Conservation (phyloP, 2,888 invertebrate species). For the Lumbricus terrestris region DNA sequence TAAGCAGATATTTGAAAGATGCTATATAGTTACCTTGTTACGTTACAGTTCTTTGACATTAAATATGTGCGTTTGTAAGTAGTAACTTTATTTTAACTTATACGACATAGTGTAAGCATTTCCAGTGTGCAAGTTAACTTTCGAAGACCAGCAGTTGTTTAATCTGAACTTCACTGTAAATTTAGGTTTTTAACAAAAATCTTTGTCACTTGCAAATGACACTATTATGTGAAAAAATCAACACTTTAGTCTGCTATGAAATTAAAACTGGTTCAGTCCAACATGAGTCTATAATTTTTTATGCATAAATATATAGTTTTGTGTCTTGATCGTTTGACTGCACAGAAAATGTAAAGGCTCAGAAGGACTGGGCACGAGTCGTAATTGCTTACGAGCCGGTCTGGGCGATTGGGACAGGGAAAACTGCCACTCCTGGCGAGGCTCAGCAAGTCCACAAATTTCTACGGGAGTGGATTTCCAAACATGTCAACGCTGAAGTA, state of each 20-base stretch:
- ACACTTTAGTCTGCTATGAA: neutral
- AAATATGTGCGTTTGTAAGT: too few species aligned
- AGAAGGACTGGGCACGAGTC: constrained; percentile 74
- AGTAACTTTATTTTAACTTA: too few species aligned
- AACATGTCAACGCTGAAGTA: constrained; percentile 76
- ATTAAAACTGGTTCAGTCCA: neutral
- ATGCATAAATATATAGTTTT: neutral
- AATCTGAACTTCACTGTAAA: too few species aligned
- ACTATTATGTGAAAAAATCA: too few species aligned
- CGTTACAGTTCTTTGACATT: too few species aligned
- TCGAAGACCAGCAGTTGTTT: too few species aligned
- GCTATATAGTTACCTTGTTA: too few species aligned
- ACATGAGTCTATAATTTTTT: neutral
- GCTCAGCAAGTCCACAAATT: constrained; percentile 68
- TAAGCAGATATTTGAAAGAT: too few species aligned
- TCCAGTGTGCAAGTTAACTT: too few species aligned
- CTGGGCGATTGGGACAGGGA: constrained; percentile 99
- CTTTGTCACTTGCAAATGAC: too few species aligned
- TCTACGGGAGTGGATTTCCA: constrained; percentile 79
- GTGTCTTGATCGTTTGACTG: neutral
- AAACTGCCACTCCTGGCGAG: constrained; percentile 70
- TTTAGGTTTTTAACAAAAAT: too few species aligned
- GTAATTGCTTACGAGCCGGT: constrained; percentile 99
- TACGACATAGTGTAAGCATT: too few species aligned
- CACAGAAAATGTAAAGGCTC: constrained; percentile 45